These are phyloP conservation scores for Poeciliopsis gracilis DNA, from an alignment of 2,797 vertebrate species.

Conservation along the genomic window DNA sequence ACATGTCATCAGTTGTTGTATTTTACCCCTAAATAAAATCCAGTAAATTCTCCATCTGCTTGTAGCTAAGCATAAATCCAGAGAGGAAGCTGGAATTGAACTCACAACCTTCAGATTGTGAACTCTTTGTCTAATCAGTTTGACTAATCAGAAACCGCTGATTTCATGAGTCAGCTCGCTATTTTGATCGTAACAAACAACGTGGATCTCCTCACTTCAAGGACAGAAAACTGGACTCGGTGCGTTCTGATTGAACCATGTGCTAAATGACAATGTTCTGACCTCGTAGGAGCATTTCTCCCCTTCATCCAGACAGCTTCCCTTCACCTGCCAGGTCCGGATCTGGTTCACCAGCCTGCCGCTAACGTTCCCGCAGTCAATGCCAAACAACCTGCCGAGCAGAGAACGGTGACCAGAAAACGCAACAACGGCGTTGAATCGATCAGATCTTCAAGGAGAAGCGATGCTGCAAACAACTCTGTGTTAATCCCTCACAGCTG, in stretches of 20 bases:
- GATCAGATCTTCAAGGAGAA: not conserved
- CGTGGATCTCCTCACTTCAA: not conserved
- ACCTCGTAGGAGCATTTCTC: not conserved
- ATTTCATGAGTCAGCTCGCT: not conserved
- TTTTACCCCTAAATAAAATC: too few species aligned
- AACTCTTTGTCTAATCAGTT: not conserved
- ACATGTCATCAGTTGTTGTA: not conserved
- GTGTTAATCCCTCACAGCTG: not conserved
- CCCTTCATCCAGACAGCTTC: not conserved
- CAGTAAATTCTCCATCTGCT: too few species aligned
- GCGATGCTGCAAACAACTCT: not conserved
- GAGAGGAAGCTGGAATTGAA: not conserved
- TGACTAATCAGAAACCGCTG: not conserved
- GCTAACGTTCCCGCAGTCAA: not conserved
- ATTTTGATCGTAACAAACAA: not conserved
- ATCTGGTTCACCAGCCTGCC: constrained; percentile 72
- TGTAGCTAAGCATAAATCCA: too few species aligned
- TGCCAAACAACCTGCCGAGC: constrained; percentile 4
- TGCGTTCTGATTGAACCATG: not conserved
- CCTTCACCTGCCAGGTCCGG: constrained; percentile 51
- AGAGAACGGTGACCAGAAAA: not conserved
- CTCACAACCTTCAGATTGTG: not conserved
- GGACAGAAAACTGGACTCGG: not conserved
- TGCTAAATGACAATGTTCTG: not conserved
- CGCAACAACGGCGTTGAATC: too few species aligned